Evolutionary conservation across 1,140 invertebrate genomes (phyloP), one percentile per base, ranked within the genome.

Genomic region (Homalodisca vitripennis): DNA sequence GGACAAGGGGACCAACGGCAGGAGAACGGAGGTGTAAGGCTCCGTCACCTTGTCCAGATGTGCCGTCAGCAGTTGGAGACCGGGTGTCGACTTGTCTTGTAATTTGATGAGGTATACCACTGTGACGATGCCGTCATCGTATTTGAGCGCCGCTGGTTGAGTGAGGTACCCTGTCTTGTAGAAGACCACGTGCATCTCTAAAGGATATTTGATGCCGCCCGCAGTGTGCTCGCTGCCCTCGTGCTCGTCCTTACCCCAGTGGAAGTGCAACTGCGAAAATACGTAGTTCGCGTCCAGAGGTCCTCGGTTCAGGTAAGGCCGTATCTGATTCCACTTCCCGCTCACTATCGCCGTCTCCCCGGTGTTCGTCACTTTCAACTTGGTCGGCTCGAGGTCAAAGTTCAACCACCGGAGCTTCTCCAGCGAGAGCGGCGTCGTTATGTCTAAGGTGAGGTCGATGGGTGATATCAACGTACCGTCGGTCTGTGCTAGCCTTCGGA

Each of bases 241-340:
- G 75, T 83, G 83, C 73, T 88, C 83, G 47, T 86, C 82, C 6
- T 78, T 72, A 2, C 91, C 91, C 90, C 92, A 94, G 76, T 94
- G 92, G 71, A 94, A 88, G 79, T 94, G 92, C 31, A 92, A 79
- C 77, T 92, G 91, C 0, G 86, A 85, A 62, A 93, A 85, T 0
- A 85, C 77, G 72, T 90, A 92, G 70, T 83, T 85, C 2, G 83
- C 84, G 1, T 78, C 72, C 64, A 91, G 80, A 0, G 87, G 86
- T 0, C 89, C 89, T 3, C 83, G 84, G 34, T 79, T 77, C 20
- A 89, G 64, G 71, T 82, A 85, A 0, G 86, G 84, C 6, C 67
- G 27, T 10, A 22, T 22, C 13, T 29, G 26, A 47, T 17, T 14
- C 68, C 68, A 69, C 62, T 69, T 69, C 12, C 30, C 68, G 51